Conservation (phyloP, 1,140 invertebrate species). For the Holcopasites calliopsidis region DNA sequence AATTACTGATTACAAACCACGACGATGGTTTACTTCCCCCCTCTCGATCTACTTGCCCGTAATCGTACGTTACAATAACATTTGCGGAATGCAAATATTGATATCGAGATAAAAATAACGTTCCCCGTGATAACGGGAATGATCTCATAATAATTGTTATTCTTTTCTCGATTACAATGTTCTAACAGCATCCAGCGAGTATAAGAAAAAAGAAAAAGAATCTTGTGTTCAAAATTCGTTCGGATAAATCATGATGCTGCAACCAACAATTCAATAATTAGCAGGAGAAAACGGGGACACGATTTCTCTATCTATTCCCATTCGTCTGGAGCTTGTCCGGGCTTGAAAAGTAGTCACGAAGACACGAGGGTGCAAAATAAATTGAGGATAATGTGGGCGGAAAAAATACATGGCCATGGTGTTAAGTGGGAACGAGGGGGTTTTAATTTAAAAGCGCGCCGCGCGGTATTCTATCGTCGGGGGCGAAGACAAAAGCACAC, state of each 20-base stretch:
- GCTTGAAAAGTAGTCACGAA: not conserved
- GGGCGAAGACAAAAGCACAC: constrained; percentile 37
- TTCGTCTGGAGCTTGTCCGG: too few species aligned
- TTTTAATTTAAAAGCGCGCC: constrained; percentile 36
- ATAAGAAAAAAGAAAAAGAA: too few species aligned
- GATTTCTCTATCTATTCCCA: too few species aligned
- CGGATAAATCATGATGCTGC: too few species aligned
- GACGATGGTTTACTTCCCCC: not conserved
- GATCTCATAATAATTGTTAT: too few species aligned
- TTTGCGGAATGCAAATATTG: not conserved
- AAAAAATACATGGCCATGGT: not conserved
- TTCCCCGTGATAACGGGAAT: not conserved
- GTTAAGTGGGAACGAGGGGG: constrained; percentile 19
- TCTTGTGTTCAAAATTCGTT: too few species aligned
- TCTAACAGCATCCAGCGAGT: too few species aligned
- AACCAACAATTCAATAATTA: too few species aligned
- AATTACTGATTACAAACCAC: not conserved
- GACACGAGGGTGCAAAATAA: not conserved
- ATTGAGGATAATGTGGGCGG: constrained; percentile 15
- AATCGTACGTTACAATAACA: not conserved
- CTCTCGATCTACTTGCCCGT: not conserved
- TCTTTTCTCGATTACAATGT: too few species aligned
- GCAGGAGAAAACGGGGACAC: too few species aligned
- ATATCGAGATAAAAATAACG: not conserved
- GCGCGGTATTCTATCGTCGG: constrained; percentile 32